Percentiles rank a stretch among this genome's conserved stretches.
These are phyloP conservation scores for Cepaea hortensis DNA, from an alignment of 2,888 invertebrate species.

Conservation along the genomic window DNA sequence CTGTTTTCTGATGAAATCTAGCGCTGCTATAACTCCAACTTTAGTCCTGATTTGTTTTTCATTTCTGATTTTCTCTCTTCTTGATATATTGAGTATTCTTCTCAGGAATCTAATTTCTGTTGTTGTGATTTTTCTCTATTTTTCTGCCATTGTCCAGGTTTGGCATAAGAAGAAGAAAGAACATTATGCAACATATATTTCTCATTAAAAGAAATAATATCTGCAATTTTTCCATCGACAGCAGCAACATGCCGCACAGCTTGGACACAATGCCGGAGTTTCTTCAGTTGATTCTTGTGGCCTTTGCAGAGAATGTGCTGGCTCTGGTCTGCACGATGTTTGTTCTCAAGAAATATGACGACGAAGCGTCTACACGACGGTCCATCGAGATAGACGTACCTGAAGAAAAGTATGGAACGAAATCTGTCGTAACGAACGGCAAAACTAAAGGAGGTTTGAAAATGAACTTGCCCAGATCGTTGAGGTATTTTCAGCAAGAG, in stretches of 20 bases:
- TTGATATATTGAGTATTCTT: too few species aligned
- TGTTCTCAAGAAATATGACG: background rate
- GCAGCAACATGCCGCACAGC: background rate
- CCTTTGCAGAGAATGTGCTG: background rate
- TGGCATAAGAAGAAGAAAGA: too few species aligned
- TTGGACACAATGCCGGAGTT: background rate
- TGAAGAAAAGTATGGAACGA: too few species aligned
- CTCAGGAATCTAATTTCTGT: too few species aligned
- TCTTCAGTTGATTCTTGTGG: background rate
- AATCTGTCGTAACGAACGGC: background rate
- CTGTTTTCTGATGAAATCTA: too few species aligned
- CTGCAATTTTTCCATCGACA: background rate
- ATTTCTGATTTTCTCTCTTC: too few species aligned
- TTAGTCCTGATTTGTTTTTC: too few species aligned
- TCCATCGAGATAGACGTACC: background rate
- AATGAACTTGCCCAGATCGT: background rate
- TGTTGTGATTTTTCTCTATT: too few species aligned
- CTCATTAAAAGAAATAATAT: too few species aligned
- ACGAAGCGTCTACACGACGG: background rate
- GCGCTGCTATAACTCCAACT: too few species aligned
- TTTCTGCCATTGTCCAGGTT: too few species aligned
- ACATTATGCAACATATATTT: too few species aligned
- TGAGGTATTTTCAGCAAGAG: background rate
- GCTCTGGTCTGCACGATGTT: background rate
- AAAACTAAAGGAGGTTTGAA: background rate